Evolutionary conservation across 2,113 vertebrate genomes (phyloP).

Genomic region (Cercocebus atys): DNA sequence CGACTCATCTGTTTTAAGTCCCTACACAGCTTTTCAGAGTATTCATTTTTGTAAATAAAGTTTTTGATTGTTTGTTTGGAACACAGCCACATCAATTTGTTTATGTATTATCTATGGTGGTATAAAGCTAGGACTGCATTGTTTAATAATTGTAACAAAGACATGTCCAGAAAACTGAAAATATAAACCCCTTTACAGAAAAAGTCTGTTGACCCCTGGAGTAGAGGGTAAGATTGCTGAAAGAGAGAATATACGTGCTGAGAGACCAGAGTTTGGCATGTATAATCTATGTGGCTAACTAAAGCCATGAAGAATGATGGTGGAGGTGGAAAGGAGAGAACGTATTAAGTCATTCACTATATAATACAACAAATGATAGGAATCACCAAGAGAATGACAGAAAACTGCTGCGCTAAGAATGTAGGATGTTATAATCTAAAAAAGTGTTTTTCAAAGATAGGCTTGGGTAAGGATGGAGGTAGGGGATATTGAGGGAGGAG

Average conservation of each 20-base stretch:
- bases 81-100: neutral
- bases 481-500: neutral
- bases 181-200: neutral
- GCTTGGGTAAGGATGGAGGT: neutral
- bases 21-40: neutral
- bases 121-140: neutral
- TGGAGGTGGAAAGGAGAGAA: neutral
- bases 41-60: neutral
- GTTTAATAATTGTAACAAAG: neutral
- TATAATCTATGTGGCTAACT: neutral
- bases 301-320: rapidly evolving
- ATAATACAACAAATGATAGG: neutral
- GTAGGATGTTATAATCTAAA: neutral
- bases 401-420: neutral
- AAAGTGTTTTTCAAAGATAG: neutral
- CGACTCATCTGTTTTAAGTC: neutral
- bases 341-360: too few species aligned
- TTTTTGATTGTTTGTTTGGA: neutral
- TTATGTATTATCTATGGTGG: neutral
- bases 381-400: neutral
- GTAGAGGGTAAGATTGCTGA: neutral
- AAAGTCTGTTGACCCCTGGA: neutral
- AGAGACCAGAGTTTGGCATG: neutral
- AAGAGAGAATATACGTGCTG: neutral
- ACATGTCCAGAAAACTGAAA: neutral